Evolutionary conservation across 2,888 invertebrate species (phyloP), one percentile per base, ranked within the genome.

Genomic region (Merodon equestris): DNA sequence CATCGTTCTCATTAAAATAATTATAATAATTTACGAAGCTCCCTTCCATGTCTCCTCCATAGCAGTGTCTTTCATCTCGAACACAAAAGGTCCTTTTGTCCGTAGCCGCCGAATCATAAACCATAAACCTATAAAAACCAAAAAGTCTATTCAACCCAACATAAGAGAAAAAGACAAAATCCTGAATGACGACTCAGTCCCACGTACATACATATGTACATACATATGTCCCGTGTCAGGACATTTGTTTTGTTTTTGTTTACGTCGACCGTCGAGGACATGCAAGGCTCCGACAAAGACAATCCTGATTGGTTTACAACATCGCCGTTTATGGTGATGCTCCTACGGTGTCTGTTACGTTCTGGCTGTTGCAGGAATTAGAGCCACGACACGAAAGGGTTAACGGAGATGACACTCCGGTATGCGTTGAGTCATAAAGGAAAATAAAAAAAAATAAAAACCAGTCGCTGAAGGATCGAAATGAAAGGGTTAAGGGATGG

Each of bases 241-340:
- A 58, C 51, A 50, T 63, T 50, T 53, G 45, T 13, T 14, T 19
- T 9, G 13, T 36, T 27, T 34, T 47, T 42, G 17, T 4, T 15
- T 15, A 34, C 40, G 17, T 38, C 13, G 42, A 70, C 18, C 56
- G 27, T 10, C 57, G 27, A 77, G 68, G 68, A 74, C 74, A 60
- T 64, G 79, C 68, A 63, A 68, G 63, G 15, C 63, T 74, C 79
- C 79, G 79, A 79, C 74, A 74, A 79, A 79, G 64, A 60, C 13
- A 57, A 58, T 79, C 74, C 79, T 79, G 79, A 79, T 79, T 68
- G 79, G 74, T 79, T 79, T 79, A 79, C 79, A 70, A 40, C 64
- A 27, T 27, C 27, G 7, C 58, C 58, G 19, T n/a, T 44, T 79
- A 79, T 74, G 54, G 50, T 7, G 7, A 47, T 47, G 57, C 27